phyloP scores from a whole-genome alignment of 2,888 invertebrate genomes.

The Parnassius apollo region DNA sequence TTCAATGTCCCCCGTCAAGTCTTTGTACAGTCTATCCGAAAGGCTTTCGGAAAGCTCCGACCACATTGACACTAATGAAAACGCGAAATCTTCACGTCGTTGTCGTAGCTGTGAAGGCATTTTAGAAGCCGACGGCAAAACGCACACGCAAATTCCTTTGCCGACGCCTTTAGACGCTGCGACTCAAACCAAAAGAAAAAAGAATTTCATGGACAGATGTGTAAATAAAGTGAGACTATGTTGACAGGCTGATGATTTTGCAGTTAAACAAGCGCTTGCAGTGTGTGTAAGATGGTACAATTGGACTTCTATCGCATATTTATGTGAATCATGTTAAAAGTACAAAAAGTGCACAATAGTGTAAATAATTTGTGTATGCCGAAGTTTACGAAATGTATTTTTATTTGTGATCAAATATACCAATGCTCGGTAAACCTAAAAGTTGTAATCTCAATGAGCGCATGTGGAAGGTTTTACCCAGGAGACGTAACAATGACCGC shows the following conservation, averaged over 20 bases:
- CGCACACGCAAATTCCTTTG: constrained; percentile 79
- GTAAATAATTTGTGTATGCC: constrained; percentile 74
- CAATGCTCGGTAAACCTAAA: constrained; percentile 59
- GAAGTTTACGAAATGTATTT: constrained; percentile 47
- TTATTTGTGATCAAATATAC: constrained; percentile 48
- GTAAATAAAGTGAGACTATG: constrained; percentile 90
- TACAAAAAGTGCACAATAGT: constrained; percentile 75
- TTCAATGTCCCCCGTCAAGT: constrained; percentile 69
- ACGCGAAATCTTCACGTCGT: constrained; percentile 63
- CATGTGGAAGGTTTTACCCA: constrained; percentile 54
- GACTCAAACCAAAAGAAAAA: constrained; percentile 84
- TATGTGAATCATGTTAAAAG: constrained; percentile 73
- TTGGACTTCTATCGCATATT: constrained; percentile 67
- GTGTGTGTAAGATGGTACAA: constrained; percentile 68
- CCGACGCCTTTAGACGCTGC: constrained; percentile 80
- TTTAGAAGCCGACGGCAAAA: constrained; percentile 76
- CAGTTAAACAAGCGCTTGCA: constrained; percentile 51
- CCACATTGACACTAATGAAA: constrained; percentile 55
- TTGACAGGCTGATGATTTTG: constrained; percentile 69
- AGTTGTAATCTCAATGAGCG: constrained; percentile 77
- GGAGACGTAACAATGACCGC: constrained; percentile 51
- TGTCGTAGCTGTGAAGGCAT: constrained; percentile 84
- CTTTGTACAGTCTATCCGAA: constrained; percentile 67
- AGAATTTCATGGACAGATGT: constrained; percentile 92
- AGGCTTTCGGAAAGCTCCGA: constrained; percentile 69